Base-by-base conservation (phyloP, 2,888 invertebrate species). In the Pheosia tremula region DNA sequence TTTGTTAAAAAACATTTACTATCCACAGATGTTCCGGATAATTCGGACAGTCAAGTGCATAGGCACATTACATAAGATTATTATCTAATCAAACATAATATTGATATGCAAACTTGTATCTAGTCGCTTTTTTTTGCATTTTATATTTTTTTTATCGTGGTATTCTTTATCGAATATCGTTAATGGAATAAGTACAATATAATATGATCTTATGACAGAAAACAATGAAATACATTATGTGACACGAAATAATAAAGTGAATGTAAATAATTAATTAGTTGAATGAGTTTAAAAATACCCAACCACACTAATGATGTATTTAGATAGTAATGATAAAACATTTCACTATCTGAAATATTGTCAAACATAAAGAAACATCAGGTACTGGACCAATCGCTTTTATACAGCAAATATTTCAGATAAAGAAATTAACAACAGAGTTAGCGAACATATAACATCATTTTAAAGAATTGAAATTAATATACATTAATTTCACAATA, bases 161-260 rank as follows among this genome's bases (percentile, higher is more conserved):
- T 89, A 86, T 88, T 81, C 83, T 89, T 91, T 91, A 91, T 87
- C 83, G 87, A 92, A 92, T 90, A 92, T 89, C 87, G 85, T 90
- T 88, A 89, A 90, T 91, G 87, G 86, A 87, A 90, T 93, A 93
- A 91, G 92, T 92, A 93, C 91, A 91, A 90, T 92, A 93, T 82
- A 90, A 86, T 83, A 90, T 89, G 88, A 85, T 88, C 86, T 86
- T 88, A 91, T 86, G 85, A 87, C 83, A 86, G 84, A 86, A 86
- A 81, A 81, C 81, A 84, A 84, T 85, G 81, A 85, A 84, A 83
- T 74, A 88, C 69, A 84, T 83, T 82, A 87, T 69, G 83, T 82
- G 87, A 88, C 83, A 85, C 73, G 80, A 81, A 78, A 77, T 79
- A 55, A 50, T 47, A 50, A 81, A 89, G 72, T 86, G 83, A 87